A percentile compares a stretch with the other conserved stretches of the same genome.
phyloP scores from a whole-genome alignment of 1,140 invertebrate species.

The Macrosteles quadrilineatus region DNA sequence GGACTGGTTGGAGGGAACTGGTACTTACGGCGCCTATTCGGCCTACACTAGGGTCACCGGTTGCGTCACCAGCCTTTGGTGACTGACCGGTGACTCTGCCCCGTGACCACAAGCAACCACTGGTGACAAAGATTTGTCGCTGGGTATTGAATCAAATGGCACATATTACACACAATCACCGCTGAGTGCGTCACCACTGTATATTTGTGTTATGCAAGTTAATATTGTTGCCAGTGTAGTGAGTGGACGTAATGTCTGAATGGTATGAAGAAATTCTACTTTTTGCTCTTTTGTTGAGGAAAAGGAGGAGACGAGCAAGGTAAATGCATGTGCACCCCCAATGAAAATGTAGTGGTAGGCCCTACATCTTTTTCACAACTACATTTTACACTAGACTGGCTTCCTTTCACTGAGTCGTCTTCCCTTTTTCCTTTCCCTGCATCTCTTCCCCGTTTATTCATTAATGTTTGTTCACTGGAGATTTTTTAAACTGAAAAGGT shows the following conservation, averaged over 20 bases:
- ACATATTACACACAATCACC: slow-evolving; percentile 18
- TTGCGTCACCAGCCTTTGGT: slow-evolving; percentile 9
- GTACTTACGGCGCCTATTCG: slow-evolving; percentile 6
- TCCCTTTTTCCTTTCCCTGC: too few relatives aligned
- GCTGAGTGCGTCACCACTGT: slow-evolving; percentile 7
- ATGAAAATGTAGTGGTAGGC: too few relatives aligned
- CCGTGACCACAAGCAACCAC: neutral
- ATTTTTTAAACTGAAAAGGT: too few relatives aligned
- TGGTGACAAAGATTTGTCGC: slow-evolving; percentile 4
- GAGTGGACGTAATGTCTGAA: slow-evolving; percentile 14
- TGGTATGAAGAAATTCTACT: slow-evolving; percentile 19
- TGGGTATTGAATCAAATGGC: slow-evolving; percentile 25
- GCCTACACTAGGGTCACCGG: slow-evolving; percentile 17
- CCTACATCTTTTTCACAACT: too few relatives aligned
- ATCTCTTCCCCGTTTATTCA: too few relatives aligned
- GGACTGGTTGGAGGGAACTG: slow-evolving; percentile 1
- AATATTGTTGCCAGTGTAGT: slow-evolving; percentile 6
- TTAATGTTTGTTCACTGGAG: too few relatives aligned
- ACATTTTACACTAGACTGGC: too few relatives aligned
- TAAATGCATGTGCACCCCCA: slow-evolving; percentile 20
- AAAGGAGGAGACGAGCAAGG: slow-evolving; percentile 21
- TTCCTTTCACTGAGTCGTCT: too few relatives aligned
- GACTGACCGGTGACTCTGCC: slow-evolving; percentile 7
- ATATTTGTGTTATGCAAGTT: slow-evolving; percentile 12
- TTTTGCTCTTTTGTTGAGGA: slow-evolving; percentile 21